Percentiles rank a stretch among this genome's conserved stretches.
These are phyloP conservation scores for Mesitornis unicolor DNA, from an alignment of 2,113 vertebrate genomes.

Conservation along the genomic window DNA sequence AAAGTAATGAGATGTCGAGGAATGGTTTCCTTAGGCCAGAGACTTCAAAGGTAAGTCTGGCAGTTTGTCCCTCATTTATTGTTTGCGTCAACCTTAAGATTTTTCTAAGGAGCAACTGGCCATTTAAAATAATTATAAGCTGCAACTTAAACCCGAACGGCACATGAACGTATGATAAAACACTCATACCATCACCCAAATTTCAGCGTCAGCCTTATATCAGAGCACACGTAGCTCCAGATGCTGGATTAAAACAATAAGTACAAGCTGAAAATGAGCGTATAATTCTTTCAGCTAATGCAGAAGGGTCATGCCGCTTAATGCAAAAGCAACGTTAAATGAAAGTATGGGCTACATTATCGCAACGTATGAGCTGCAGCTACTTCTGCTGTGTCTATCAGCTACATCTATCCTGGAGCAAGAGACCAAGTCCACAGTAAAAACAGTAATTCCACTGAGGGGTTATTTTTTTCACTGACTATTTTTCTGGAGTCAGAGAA, in stretches of 20 bases:
- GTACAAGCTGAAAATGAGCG: slow-evolving; percentile 17
- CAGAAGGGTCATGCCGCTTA: background rate
- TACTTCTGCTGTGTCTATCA: background rate
- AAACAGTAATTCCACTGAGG: background rate
- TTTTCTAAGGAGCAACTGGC: slow-evolving; percentile 43
- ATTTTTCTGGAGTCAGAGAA: background rate
- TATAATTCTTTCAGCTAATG: slow-evolving; percentile 37
- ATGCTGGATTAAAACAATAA: slow-evolving; percentile 54
- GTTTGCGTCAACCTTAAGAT: background rate
- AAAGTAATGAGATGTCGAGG: slow-evolving; percentile 60
- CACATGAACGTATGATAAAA: slow-evolving; percentile 17
- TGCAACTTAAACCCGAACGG: background rate
- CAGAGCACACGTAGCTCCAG: slow-evolving; percentile 48
- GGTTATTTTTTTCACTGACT: background rate
- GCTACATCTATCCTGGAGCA: background rate
- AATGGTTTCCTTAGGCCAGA: slow-evolving; percentile 54
- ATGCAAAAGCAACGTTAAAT: background rate
- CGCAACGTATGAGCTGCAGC: background rate
- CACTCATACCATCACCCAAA: background rate
- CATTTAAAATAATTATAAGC: slow-evolving; percentile 63
- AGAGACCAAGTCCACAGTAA: background rate
- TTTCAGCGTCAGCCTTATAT: background rate
- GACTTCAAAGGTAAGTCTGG: slow-evolving; percentile 64
- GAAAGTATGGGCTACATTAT: background rate
- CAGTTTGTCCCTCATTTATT: slow-evolving; percentile 33